These are phyloP conservation scores for Hemibagrus guttatus DNA, from an alignment of 2,797 vertebrate species.

Conservation along the genomic window DNA sequence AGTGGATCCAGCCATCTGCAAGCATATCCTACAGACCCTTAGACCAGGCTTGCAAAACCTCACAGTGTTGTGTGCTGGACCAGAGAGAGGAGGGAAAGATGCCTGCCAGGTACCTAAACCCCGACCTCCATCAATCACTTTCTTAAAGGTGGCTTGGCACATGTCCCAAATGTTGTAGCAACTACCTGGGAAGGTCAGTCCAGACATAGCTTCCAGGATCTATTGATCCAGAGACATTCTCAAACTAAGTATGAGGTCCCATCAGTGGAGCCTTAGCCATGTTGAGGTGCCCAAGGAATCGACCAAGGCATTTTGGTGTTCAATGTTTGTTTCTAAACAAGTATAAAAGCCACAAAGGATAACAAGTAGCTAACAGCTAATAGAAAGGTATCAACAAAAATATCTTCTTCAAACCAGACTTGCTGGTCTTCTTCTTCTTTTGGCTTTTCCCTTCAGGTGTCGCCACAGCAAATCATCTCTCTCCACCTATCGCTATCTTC, in stretches of 20 bases:
- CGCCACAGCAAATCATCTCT: no score
- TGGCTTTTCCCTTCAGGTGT: no score
- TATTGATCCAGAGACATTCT: neutral
- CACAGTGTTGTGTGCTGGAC: constrained; percentile 84
- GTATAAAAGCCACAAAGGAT: neutral
- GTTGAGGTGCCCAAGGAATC: neutral
- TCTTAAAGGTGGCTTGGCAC: neutral
- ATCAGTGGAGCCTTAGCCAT: neutral
- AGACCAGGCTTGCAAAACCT: constrained; percentile 63
- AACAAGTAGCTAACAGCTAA: neutral
- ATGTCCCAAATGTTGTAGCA: neutral
- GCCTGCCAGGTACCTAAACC: constrained; percentile 81
- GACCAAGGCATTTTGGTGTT: neutral
- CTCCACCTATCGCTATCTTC: no score
- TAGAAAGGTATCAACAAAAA: neutral
- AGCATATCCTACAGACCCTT: constrained; percentile 70
- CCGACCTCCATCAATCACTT: neutral
- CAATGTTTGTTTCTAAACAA: neutral
- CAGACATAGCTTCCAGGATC: neutral
- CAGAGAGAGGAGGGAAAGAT: constrained; percentile 82
- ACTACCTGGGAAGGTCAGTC: neutral
- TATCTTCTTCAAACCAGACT: neutral
- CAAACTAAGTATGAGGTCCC: neutral
- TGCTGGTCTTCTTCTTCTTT: no score
- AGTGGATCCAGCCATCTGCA: constrained; percentile 75